phyloP scores from a whole-genome alignment of 2,797 vertebrate genomes.

The Acanthurus tractus region DNA sequence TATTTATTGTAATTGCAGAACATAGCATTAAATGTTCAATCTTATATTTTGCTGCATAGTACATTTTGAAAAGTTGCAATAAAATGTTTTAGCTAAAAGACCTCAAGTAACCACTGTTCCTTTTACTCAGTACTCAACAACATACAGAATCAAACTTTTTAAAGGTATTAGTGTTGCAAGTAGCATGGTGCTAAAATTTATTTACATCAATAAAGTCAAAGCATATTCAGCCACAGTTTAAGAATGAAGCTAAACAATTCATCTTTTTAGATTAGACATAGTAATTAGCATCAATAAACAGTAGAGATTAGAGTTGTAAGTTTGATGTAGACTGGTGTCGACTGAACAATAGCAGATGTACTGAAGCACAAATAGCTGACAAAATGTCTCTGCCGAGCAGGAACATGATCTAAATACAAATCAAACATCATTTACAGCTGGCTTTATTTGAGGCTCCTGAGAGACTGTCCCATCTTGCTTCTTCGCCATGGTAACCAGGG shows the following conservation, averaged over 20 bases:
- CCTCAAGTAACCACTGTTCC: neutral
- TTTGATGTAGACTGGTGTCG: conserved; percentile 9
- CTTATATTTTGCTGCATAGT: neutral
- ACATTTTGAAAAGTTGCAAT: neutral
- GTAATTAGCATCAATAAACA: neutral
- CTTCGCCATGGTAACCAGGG: conserved; percentile 98
- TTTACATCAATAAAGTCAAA: neutral
- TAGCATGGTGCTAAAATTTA: neutral
- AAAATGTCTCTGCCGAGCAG: conserved; percentile 87
- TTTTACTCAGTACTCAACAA: neutral
- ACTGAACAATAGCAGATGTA: conserved; percentile 41
- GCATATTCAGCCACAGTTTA: neutral
- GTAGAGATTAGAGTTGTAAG: conserved; percentile 10
- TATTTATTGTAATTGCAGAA: neutral
- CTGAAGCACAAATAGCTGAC: conserved; percentile 64
- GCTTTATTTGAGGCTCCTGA: conserved; percentile 95
- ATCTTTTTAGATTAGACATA: neutral
- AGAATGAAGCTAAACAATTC: conserved; percentile 1
- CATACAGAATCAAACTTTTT: neutral
- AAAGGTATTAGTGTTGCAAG: neutral
- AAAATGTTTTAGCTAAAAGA: neutral
- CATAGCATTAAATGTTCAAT: neutral
- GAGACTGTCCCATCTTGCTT: conserved; percentile 93
- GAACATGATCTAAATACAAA: conserved; percentile 99
- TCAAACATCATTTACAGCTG: conserved; percentile 99